Base-by-base conservation (phyloP, 1,140 invertebrate genomes). In the Ctenoplectra terminalis region DNA sequence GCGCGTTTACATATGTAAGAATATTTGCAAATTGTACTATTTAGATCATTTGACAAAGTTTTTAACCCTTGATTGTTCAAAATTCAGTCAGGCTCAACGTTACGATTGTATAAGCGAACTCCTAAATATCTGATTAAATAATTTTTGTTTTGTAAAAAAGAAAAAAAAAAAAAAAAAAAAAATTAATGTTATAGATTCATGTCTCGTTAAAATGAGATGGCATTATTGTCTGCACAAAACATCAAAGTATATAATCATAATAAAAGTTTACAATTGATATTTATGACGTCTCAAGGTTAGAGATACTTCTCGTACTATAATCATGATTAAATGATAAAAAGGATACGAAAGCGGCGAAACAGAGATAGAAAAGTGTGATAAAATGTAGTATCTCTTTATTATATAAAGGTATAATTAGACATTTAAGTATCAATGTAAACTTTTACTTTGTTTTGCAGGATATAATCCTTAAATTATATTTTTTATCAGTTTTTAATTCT, bases 61-160 rank as follows among this genome's bases (percentile, higher is more conserved):
- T 86, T 87, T 87, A 84, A 87, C 86, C 85, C 85, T 87, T 87
- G 86, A 87, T 87, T 87, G 85, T 76, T 83, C 1, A 71, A 74
- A 86, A 63, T 72, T 60, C 66, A 83, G 61, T 72, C 61, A 61
- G 17, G 29, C 20, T 7, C 43, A 46, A 81, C n/a, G 50, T 74
- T 60, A 79, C 34, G 50, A 69, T 61, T 17, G 26, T 75, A 70
- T 37, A 34, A 67, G 48, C 20, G 34, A 37, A n/a, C 81, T 70
- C 56, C 56, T 71, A 76, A 66, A 74, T 67, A n/a, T 82, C 40
- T 60, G 48, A 52, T 60, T 20, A 71, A 60, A 70, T 29, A 31
- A 37, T 17, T 48, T 50, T 17, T 11, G 29, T 23, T 17, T 9
- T 50, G n/a, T n/a, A n/a, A n/a, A n/a, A n/a, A n/a, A n/a, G n/a